Base-by-base conservation (phyloP, 1,140 invertebrate species). In the Brachystomella parvula region DNA sequence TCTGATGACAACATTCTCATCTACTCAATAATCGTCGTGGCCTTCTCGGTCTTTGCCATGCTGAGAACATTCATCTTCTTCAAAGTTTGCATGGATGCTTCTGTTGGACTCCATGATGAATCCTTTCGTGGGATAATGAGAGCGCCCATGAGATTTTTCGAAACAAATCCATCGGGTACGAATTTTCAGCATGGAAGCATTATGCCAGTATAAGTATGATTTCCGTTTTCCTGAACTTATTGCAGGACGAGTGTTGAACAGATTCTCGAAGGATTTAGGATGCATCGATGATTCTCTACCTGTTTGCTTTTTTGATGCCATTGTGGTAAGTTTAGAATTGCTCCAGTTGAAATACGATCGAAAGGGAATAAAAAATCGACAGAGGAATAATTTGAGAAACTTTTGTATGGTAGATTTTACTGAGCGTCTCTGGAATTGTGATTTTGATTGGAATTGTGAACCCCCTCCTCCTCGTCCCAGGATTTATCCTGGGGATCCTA, bases 121-220 rank as follows among this genome's bases (percentile, higher is more conserved):
- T 92, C 94, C 89, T 93, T 93, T 76, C 75, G 76, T 19, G 82
- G 83, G 17, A 85, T 92, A 30, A 83, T 89, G 0, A 81, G 83
- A 0, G 84, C 88, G 0, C 84, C 87, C 0, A 90, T 92, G 85
- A 79, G 83, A 0, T 94, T 93, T 78, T 94, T 92, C 77, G 87
- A 90, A 75, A 81, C 81, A 6, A 93, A 89, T 77, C 88, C 89
- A 1, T 83, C 84, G 3, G 92, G 81, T 83, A 74, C 81, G 84
- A 19, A 39, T 56, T 2, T 79, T 0, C 65, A 73, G 31, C n/a
- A 64, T 61, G 3, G 24, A 64, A 2, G 39, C 31, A 61, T 35
- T 49, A 1, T 53, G 24, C 6, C 3, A 47, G 15, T 59, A 29
- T 53, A n/a, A 6, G 21, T 29, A 60, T 24, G 3, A 28, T 19